Base-by-base conservation (phyloP, 2,113 vertebrate species). In the Chionis minor region DNA sequence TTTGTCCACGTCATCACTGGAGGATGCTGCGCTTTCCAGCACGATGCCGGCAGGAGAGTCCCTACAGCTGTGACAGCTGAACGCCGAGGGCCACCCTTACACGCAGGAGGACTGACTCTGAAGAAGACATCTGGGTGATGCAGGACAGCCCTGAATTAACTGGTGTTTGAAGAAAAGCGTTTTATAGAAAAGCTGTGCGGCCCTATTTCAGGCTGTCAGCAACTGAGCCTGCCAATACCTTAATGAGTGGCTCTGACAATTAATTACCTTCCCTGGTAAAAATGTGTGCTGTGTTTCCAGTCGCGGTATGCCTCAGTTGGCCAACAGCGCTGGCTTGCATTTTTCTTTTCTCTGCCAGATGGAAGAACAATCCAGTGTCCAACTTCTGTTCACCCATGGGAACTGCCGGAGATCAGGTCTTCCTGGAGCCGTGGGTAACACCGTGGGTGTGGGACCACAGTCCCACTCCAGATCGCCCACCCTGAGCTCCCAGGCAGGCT, bases 81-180 rank as follows among this genome's bases (percentile, higher is more conserved):
- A 52, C 12, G 51, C 49, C 49, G 4, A 32, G 42, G 42, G 17
- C 51, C 61, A 63, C 26, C 26, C 62, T 42, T 20, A 30, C 16
- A 19, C 0, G 1, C 33, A 3, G 38, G 26, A 28, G 20, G 9
- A 13, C 0, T 15, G 63, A 18, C 44, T 28, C 45, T n/a, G 51
- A 38, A 59, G 72, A 67, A 75, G 61, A 45, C 51, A 23, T 4
- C 26, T 40, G 71, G 12, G 33, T 49, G 51, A 70, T 44, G 30
- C 33, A 71, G 70, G 38, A 35, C 24, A 69, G 55, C 91, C 45
- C 51, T 24, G 27, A 28, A 44, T 26, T 63, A 1, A 44, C 8
- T 70, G 12, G 2, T 3, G 18, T n/a, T 61, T 56, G 22, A 85
- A 66, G 59, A 22, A 63, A 59, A 72, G 5, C 1, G 2, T 58